Percentiles rank a stretch among this genome's conserved stretches.
Conservation (phyloP, 2,797 vertebrate species). For the Coreius guichenoti region DNA sequence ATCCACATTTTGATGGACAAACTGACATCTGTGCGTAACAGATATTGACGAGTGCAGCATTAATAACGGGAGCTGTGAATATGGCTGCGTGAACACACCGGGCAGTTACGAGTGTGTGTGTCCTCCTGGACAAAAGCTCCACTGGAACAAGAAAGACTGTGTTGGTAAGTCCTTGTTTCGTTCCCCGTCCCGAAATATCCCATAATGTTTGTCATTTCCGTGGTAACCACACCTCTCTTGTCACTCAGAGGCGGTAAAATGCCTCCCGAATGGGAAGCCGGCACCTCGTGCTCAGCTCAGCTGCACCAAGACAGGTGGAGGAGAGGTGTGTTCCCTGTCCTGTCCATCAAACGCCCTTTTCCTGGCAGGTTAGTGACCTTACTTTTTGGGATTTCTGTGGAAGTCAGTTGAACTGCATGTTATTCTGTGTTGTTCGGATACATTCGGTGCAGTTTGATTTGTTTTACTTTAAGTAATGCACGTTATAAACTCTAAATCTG, state of each 20-base stretch:
- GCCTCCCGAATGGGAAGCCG: slow-evolving; percentile 84
- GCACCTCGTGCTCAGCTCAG: slow-evolving; percentile 84
- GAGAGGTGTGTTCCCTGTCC: slow-evolving; percentile 89
- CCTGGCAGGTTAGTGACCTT: slow-evolving; percentile 81
- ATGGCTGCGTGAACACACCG: slow-evolving; percentile 88
- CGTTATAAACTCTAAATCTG: not conserved
- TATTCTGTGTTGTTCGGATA: not conserved
- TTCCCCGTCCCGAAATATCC: not conserved
- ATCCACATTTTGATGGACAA: not conserved
- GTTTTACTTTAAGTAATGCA: too few relatives aligned
- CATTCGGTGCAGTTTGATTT: slow-evolving; percentile 2
- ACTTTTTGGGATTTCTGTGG: not conserved
- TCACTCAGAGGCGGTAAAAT: slow-evolving; percentile 88
- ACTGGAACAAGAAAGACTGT: slow-evolving; percentile 98
- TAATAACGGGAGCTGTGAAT: slow-evolving; percentile 89
- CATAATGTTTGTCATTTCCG: slow-evolving; percentile 55
- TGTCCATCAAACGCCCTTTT: slow-evolving; percentile 90
- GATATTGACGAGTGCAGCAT: slow-evolving; percentile 98
- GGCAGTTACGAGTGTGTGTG: slow-evolving; percentile 92
- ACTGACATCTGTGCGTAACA: slow-evolving; percentile 64
- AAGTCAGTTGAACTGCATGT: not conserved
- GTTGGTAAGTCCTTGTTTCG: slow-evolving; percentile 79
- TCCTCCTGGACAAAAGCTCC: slow-evolving; percentile 86
- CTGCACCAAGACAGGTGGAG: slow-evolving; percentile 85
- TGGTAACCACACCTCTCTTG: slow-evolving; percentile 59